Evolutionary conservation across 2,113 vertebrate species (phyloP).

Genomic region (Gopherus evgoodei): DNA sequence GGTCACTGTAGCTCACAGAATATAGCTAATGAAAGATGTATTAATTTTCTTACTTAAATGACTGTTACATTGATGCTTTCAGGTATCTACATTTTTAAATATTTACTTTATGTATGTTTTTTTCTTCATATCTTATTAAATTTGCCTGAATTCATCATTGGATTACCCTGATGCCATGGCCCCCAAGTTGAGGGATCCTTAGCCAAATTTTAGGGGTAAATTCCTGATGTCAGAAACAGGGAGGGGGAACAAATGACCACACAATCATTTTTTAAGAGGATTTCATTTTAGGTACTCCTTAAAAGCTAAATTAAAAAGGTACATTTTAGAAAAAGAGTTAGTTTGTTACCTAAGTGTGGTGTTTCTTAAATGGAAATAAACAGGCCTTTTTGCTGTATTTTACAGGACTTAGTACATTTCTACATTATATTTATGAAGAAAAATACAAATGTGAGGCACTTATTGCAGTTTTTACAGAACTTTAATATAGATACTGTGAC

Average conservation of each 20-base stretch:
- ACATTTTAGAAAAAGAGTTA: background rate
- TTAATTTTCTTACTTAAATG: too few species aligned
- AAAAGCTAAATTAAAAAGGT: background rate
- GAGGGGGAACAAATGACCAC: fast-evolving
- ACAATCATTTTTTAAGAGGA: background rate
- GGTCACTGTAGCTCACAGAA: background rate
- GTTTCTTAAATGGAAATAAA: background rate
- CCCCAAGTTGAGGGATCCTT: background rate
- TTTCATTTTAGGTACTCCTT: background rate
- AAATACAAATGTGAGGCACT: too few species aligned
- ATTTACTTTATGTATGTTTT: too few species aligned
- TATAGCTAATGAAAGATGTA: too few species aligned
- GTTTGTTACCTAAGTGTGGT: background rate
- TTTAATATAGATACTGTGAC: background rate
- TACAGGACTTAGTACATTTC: background rate
- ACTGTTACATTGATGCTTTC: too few species aligned
- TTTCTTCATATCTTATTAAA: too few species aligned
- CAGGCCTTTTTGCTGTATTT: background rate
- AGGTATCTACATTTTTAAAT: too few species aligned
- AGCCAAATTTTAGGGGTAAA: background rate
- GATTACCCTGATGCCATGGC: too few species aligned
- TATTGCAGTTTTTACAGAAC: background rate
- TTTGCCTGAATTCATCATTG: too few species aligned
- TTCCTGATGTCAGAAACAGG: background rate
- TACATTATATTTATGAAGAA: background rate